A percentile compares a stretch with the other conserved stretches of the same genome.
Evolutionary conservation across 2,113 vertebrate genomes (phyloP).

Genomic region (Aspidoscelis tigris): DNA sequence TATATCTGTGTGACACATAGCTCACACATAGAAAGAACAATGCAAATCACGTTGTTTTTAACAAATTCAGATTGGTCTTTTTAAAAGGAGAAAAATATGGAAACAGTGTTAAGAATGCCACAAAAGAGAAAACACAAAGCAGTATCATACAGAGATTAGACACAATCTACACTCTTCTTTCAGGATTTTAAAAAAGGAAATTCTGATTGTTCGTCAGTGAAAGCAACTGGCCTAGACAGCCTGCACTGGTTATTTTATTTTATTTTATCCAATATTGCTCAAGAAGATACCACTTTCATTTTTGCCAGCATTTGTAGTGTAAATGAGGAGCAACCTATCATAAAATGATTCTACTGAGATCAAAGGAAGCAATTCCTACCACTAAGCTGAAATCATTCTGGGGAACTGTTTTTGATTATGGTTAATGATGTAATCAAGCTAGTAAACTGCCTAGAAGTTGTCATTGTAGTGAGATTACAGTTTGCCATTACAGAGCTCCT

Average conservation of each 20-base stretch:
- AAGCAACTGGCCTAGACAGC: slow-evolving; percentile 61
- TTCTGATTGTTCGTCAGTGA: slow-evolving; percentile 56
- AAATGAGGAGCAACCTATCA: slow-evolving; percentile 80
- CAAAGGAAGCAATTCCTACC: slow-evolving; percentile 79
- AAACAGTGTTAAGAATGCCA: not conserved
- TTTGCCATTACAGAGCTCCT: slow-evolving; percentile 64
- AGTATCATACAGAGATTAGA: slow-evolving; percentile 32
- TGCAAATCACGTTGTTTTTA: not conserved
- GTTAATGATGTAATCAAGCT: slow-evolving; percentile 85
- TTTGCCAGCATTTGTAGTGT: slow-evolving; percentile 81
- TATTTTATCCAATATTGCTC: slow-evolving; percentile 72
- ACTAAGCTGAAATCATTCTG: slow-evolving; percentile 80
- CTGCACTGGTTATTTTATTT: slow-evolving; percentile 72
- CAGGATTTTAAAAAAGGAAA: slow-evolving; percentile 46
- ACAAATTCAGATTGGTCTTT: slow-evolving; percentile 3
- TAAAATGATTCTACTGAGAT: slow-evolving; percentile 80
- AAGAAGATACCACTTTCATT: slow-evolving; percentile 74
- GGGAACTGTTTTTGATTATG: slow-evolving; percentile 83
- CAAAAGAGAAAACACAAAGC: slow-evolving; percentile 33
- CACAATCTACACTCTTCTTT: slow-evolving; percentile 43
- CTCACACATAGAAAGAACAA: slow-evolving; percentile 22
- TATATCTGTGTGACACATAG: not conserved
- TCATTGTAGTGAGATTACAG: slow-evolving; percentile 66
- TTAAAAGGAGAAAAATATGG: not conserved
- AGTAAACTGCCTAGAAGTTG: slow-evolving; percentile 76